Base-by-base conservation (phyloP, 2,888 invertebrate species). In the Altica lythri region DNA sequence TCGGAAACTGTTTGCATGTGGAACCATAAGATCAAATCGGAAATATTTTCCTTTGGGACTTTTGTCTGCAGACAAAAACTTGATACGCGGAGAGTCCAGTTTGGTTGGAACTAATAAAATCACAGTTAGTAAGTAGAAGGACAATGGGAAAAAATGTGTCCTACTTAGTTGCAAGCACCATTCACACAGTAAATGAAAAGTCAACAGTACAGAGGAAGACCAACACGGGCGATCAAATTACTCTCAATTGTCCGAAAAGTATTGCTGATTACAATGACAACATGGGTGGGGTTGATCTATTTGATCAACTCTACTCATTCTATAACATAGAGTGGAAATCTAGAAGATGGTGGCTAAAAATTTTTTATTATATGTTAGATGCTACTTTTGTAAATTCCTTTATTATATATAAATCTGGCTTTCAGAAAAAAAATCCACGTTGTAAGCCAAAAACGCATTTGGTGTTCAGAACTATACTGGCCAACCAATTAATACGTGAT, bases 341-440 rank as follows among this genome's bases (percentile, higher is more conserved):
- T 8, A 27, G 29, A 14, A 25, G 40, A 29, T 48, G 48, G 40
- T 29, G 30, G 48, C n/a, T 48, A 13, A 48, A 38, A 10, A 25
- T 38, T 10, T 38, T 48, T 29, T 48, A 17, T 29, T 38, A 48
- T 27, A 18, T 25, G 4, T 8, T 30, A n/a, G 48, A 40, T 40
- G 25, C 29, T 13, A 16, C 29, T 4, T 29, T 48, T 10, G 30
- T 48, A 3, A 48, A 48, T 9, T 35, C 22, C 18, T 40, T 13
- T 9, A 40, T 48, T 22, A 6, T 40, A 8, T 30, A 48, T 14
- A 29, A 12, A 8, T 25, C 17, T 18, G 6, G n/a, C 12, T 9
- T 8, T n/a, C 16, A 17, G 5, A 34, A 10, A 8, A 18, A 4
- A 10, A 19, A 17, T 10, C 12, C 32, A 3, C 34, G 9, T 10